phyloP scores from a whole-genome alignment of 2,888 invertebrate genomes.

The Galeopsomyia nigrocyanea region DNA sequence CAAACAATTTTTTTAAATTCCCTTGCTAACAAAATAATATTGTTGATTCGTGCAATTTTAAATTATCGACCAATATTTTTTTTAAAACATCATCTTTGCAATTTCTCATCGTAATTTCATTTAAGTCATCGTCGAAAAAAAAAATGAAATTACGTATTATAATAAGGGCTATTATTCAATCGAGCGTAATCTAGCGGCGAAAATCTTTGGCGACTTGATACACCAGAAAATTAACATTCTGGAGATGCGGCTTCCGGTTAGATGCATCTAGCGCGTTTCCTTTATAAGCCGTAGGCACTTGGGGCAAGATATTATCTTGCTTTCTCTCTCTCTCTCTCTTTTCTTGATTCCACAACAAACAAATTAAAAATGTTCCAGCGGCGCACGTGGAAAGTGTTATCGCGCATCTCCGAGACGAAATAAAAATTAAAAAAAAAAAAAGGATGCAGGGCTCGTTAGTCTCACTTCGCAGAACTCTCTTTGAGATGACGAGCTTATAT shows the following conservation, averaged over 20 bases:
- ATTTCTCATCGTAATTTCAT: too few relatives aligned
- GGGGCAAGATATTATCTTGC: neutral
- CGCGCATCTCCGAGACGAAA: too few relatives aligned
- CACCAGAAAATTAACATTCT: constrained; percentile 24
- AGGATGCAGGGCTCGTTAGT: constrained; percentile 1
- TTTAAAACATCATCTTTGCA: too few relatives aligned
- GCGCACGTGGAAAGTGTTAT: neutral
- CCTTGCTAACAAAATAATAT: too few relatives aligned
- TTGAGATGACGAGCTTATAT: too few relatives aligned
- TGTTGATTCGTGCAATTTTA: too few relatives aligned
- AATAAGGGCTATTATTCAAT: constrained; percentile 15
- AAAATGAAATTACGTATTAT: neutral
- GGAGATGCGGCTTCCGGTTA: constrained; percentile 13
- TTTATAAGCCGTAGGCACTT: too few relatives aligned
- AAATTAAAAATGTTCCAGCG: constrained; percentile 1
- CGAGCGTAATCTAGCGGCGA: constrained; percentile 9
- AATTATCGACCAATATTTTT: too few relatives aligned
- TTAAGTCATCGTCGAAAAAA: too few relatives aligned
- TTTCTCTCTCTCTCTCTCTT: neutral
- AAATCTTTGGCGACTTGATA: constrained; percentile 5
- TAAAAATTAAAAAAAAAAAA: neutral
- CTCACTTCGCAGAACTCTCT: neutral
- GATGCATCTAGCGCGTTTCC: neutral
- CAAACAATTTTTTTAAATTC: too few relatives aligned
- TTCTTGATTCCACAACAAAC: neutral